phyloP scores from a whole-genome alignment of 1,140 invertebrate genomes.

The Drosophila lini region DNA sequence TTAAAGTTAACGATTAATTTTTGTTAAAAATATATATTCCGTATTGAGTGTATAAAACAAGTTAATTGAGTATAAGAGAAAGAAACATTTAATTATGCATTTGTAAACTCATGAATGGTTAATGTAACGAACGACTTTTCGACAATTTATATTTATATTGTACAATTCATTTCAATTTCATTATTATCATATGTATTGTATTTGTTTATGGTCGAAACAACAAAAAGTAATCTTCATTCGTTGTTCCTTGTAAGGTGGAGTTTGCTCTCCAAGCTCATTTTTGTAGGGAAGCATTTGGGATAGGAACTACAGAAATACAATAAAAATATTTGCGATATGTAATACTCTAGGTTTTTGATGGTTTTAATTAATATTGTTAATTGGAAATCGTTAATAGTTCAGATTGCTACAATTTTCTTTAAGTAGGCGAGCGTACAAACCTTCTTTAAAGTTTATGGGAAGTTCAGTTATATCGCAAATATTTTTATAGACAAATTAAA shows the following conservation, averaged over 20 bases:
- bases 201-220: constrained; percentile 49
- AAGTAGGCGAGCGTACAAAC: constrained; percentile 59
- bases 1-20: constrained; percentile 77
- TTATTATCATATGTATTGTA: constrained; percentile 32
- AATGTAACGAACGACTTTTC: constrained; percentile 78
- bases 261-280: constrained; percentile 74
- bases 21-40: constrained; percentile 73
- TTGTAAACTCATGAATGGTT: constrained; percentile 76
- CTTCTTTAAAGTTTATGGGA: constrained; percentile 27
- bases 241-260: constrained; percentile 81
- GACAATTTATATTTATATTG: constrained; percentile 64
- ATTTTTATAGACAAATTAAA: constrained; percentile 64
- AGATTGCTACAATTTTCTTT: constrained; percentile 27
- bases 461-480: constrained; percentile 66
- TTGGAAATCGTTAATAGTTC: constrained; percentile 40
- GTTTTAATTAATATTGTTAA: constrained; percentile 15
- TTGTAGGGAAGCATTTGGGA: constrained; percentile 58
- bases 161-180: constrained; percentile 52
- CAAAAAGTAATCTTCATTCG: constrained; percentile 77
- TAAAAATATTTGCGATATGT: constrained; percentile 77
- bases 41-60: constrained; percentile 73
- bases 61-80: constrained; percentile 74
- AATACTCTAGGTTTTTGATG: constrained; percentile 3
- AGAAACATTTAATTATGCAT: constrained; percentile 75
- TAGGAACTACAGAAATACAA: constrained; percentile 31